Conservation (phyloP, 2,888 invertebrate genomes). For the Frankliniella fusca region DNA sequence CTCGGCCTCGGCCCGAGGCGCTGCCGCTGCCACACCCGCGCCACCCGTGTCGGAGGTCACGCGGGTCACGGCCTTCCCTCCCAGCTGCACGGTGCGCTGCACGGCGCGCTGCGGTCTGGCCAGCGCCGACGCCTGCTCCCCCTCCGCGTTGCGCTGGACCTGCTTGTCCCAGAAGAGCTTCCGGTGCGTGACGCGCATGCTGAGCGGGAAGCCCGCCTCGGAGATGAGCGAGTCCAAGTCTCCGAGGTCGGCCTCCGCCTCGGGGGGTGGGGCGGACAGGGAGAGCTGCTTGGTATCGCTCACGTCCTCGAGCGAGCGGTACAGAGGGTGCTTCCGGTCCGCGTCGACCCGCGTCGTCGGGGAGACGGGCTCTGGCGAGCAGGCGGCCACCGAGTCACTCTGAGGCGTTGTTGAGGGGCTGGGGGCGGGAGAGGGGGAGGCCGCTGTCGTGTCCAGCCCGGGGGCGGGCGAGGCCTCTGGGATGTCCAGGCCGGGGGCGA, state of each 20-base stretch:
- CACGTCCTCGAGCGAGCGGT: conserved; percentile 12
- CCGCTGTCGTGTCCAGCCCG: too few species aligned
- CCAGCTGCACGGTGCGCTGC: background rate
- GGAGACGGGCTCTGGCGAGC: too few species aligned
- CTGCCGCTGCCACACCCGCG: background rate
- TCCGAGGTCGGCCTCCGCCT: background rate
- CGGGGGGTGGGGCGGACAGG: background rate
- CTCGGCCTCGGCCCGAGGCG: background rate
- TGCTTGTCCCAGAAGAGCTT: conserved; percentile 19
- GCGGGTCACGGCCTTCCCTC: background rate
- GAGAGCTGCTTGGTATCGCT: background rate
- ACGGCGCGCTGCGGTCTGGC: background rate
- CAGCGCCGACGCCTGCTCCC: background rate
- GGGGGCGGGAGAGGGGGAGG: too few species aligned
- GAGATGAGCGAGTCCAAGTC: conserved; percentile 2
- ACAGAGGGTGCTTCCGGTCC: background rate
- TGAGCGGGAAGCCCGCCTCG: conserved; percentile 8
- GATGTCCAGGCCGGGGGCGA: too few species aligned
- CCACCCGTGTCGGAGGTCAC: background rate
- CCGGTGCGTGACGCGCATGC: conserved; percentile 1
- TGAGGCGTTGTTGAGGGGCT: too few species aligned
- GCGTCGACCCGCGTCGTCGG: background rate
- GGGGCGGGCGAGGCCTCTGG: too few species aligned
- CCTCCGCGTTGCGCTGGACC: background rate
- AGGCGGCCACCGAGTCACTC: too few species aligned